Conservation (phyloP, 1,140 invertebrate species). For the Ceratina calcarata region DNA sequence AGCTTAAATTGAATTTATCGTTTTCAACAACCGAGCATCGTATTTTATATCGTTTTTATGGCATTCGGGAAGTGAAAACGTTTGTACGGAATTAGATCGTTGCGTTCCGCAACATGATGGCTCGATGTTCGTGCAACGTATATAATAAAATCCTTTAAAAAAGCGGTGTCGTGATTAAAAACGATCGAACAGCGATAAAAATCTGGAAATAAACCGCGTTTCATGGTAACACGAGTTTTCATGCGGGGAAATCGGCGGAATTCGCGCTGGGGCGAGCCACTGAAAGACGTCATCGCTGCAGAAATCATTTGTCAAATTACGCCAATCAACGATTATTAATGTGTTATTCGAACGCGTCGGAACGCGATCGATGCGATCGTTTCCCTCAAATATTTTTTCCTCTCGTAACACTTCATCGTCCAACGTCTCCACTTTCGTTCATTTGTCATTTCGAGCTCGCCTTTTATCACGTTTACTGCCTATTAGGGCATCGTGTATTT, state of each 20-base stretch:
- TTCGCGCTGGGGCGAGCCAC: neutral
- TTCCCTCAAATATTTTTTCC: neutral
- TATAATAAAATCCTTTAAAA: neutral
- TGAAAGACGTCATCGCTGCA: neutral
- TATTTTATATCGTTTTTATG: neutral
- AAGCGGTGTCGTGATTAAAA: neutral
- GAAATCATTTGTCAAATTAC: slow-evolving; percentile 11
- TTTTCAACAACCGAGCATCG: neutral
- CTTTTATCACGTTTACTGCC: too few relatives aligned
- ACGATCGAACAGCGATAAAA: neutral
- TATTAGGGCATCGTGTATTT: too few relatives aligned
- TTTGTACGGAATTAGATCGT: neutral
- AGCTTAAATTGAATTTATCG: neutral
- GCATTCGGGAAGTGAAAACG: neutral
- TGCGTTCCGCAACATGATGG: neutral
- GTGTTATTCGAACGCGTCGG: neutral
- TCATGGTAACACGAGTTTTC: too few relatives aligned
- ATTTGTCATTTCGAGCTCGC: too few relatives aligned
- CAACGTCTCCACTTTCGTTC: too few relatives aligned
- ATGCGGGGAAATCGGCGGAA: too few relatives aligned
- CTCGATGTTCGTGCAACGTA: neutral
- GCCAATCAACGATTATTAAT: neutral
- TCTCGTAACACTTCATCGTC: neutral
- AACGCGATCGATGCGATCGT: neutral
- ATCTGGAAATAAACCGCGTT: neutral